Percentiles rank a stretch among this genome's conserved stretches.
phyloP scores from a whole-genome alignment of 2,888 invertebrate genomes.

The Cataglyphis albicans region DNA sequence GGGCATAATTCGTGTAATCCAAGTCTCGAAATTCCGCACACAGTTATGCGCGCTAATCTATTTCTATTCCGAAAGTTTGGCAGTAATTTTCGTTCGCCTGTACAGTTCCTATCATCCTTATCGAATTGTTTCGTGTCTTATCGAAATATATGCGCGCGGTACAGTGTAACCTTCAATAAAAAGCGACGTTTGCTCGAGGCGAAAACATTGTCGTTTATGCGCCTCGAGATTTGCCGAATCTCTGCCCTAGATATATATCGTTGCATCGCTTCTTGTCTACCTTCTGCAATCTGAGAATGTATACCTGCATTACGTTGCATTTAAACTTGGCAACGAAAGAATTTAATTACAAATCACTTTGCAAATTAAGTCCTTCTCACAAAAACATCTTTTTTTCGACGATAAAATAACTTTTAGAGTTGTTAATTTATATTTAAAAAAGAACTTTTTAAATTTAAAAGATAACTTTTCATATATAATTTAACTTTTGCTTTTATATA shows the following conservation, averaged over 20 bases:
- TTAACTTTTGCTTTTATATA: not conserved
- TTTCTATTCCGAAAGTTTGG: slow-evolving; percentile 56
- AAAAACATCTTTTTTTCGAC: not conserved
- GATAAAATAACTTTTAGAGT: not conserved
- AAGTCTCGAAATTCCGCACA: slow-evolving; percentile 63
- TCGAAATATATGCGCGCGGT: slow-evolving; percentile 11
- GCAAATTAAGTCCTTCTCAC: not conserved
- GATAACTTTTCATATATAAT: not conserved
- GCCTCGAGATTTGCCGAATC: slow-evolving; percentile 9
- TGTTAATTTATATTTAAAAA: not conserved
- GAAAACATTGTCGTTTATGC: not conserved
- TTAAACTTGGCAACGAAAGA: slow-evolving; percentile 35
- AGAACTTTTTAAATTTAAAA: no score
- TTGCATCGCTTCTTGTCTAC: slow-evolving; percentile 4
- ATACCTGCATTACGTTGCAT: slow-evolving; percentile 4
- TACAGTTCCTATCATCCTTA: slow-evolving; percentile 24
- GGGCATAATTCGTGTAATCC: slow-evolving; percentile 70
- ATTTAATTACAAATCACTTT: slow-evolving; percentile 27
- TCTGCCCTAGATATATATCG: not conserved
- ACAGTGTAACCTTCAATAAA: not conserved
- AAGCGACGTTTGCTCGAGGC: not conserved
- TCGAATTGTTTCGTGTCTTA: slow-evolving; percentile 31
- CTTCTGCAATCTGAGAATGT: not conserved
- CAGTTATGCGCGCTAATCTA: slow-evolving; percentile 42
- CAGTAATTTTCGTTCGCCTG: slow-evolving; percentile 20